Base-by-base conservation (phyloP, 2,888 invertebrate species). In the Tinea semifulvella region DNA sequence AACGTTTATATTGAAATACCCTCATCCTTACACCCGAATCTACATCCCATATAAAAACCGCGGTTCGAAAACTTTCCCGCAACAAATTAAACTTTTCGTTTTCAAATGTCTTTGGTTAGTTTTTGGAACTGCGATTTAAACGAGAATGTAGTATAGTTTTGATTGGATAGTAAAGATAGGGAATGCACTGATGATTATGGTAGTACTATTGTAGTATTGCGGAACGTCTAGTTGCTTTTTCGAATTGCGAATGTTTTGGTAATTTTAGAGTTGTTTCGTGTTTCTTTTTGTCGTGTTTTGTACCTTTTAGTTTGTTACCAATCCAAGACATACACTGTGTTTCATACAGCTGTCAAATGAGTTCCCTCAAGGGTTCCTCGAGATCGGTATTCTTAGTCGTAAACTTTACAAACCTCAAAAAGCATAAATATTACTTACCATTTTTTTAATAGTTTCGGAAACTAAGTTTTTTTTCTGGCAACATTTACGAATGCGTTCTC, bases 1-100 rank as follows among this genome's bases (percentile, higher is more conserved):
- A 61, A 54, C 68, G 63, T 63, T 69, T 68, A 75, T 75, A 79
- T 76, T 76, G 71, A 67, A 76, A 79, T 76, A 71, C 70, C 63
- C 62, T 62, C 16, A 18, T 18, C 20, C 11, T 11, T 8, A 40
- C 22, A 8, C n/a, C 22, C 11, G 6, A 10, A 4, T n/a, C 6
- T 11, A 40, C 17, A 40, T 13, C 13, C n/a, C 40, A 22, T 38
- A 5, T 17, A 2, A 38, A 19, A 11, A 17, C 10, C 19, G 3
- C 40, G 40, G 40, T 40, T 40, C 2, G 6, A 40, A 40, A 40
- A 22, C 22, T 8, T 40, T 18, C 5, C 3, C 36, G 7, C 6
- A 18, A 18, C 36, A 17, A 2, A 13, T 18, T 36, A 18, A 18
- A 2, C n/a, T n/a, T n/a, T n/a, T n/a, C n/a, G n/a, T n/a, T 10